Conservation (phyloP, 2,113 vertebrate species). For the Elephantulus edwardii region DNA sequence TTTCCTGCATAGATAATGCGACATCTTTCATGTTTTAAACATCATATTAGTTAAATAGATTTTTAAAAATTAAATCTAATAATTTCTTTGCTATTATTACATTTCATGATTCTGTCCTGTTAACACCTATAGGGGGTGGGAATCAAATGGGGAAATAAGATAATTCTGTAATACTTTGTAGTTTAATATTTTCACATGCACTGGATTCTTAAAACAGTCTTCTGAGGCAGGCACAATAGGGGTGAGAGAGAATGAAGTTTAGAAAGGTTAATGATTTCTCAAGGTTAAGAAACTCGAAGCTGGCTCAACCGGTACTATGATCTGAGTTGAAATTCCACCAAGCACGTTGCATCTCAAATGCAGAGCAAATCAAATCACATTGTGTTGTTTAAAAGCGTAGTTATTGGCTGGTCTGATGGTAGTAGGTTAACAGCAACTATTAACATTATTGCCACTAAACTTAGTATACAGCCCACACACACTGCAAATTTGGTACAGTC, state of each 20-base stretch:
- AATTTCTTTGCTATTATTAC: slow-evolving; percentile 42
- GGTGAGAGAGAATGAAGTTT: slow-evolving; percentile 16
- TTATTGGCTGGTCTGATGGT: too few species aligned
- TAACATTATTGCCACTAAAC: too few species aligned
- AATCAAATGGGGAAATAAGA: slow-evolving; percentile 19
- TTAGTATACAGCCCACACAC: too few species aligned
- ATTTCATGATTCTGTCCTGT: slow-evolving; percentile 32
- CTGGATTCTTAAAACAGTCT: background rate
- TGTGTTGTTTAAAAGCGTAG: slow-evolving; percentile 45
- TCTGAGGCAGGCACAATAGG: background rate
- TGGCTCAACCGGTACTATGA: background rate
- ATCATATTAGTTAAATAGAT: too few species aligned
- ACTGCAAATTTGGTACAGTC: too few species aligned
- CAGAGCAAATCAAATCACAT: slow-evolving; percentile 12
- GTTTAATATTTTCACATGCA: background rate
- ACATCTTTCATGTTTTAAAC: background rate
- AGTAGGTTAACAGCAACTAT: too few species aligned
- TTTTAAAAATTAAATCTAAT: background rate
- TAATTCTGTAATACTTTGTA: slow-evolving; percentile 1
- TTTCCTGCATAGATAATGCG: background rate
- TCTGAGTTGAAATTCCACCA: slow-evolving; percentile 22
- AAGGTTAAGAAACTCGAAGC: slow-evolving; percentile 23
- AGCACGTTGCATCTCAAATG: background rate
- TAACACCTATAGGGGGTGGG: background rate
- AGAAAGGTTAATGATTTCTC: slow-evolving; percentile 43